Evolutionary conservation across 2,113 vertebrate genomes (phyloP).

Genomic region (Campylorhamphus procurvoides): DNA sequence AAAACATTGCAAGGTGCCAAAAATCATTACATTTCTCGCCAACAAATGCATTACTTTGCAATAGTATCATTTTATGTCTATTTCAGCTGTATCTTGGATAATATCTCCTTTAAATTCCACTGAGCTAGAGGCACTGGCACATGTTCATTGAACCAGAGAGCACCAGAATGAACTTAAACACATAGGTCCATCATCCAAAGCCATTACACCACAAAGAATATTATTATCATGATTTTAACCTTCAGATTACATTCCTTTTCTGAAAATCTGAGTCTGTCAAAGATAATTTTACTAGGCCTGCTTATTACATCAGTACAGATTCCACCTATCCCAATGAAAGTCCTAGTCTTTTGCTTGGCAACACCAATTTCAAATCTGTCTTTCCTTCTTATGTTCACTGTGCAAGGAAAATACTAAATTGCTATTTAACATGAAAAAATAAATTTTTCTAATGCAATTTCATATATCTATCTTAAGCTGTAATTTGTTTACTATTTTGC

Average conservation of each 20-base stretch:
- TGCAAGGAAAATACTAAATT: background rate
- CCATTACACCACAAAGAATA: background rate
- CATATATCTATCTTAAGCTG: background rate
- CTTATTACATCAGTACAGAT: background rate
- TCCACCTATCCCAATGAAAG: background rate
- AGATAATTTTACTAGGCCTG: background rate
- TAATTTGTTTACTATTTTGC: background rate
- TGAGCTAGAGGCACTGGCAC: background rate
- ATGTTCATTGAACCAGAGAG: background rate
- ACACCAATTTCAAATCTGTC: background rate
- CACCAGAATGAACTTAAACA: background rate
- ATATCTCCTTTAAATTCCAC: background rate
- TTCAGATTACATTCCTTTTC: background rate
- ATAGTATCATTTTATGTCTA: background rate
- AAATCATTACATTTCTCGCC: constrained; percentile 55
- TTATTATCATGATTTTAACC: background rate
- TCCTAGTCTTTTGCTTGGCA: background rate
- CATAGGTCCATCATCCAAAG: background rate
- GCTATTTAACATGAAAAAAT: background rate
- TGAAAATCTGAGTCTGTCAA: background rate
- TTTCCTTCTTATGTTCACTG: background rate
- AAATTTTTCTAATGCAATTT: background rate
- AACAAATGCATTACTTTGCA: constrained; percentile 18
- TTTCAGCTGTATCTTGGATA: background rate
- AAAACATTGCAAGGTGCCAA: constrained; percentile 65